Conservation (phyloP, 2,888 invertebrate genomes). For the Cabera pusaria region DNA sequence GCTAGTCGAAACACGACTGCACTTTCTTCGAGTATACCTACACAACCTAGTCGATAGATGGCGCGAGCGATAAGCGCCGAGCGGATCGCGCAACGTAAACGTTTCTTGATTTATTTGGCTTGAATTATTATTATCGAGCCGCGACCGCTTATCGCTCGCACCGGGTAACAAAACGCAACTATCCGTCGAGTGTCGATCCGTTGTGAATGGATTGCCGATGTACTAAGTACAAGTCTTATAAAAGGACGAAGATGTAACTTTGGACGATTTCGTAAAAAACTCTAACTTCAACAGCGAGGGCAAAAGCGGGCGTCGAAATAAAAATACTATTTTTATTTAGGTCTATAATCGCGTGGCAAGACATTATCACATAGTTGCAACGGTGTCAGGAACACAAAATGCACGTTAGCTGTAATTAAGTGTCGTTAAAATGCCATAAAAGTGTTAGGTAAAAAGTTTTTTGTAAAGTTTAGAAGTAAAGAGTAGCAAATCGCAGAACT, state of each 20-base stretch:
- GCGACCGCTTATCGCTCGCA: constrained; percentile 24
- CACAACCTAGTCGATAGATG: constrained; percentile 66
- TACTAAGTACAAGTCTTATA: constrained; percentile 81
- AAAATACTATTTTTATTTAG: constrained; percentile 48
- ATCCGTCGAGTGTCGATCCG: constrained; percentile 41
- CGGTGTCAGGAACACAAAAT: constrained; percentile 52
- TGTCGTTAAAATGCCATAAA: constrained; percentile 36
- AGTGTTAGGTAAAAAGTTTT: constrained; percentile 37
- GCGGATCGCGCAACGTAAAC: constrained; percentile 8
- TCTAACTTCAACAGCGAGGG: constrained; percentile 52
- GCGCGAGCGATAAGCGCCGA: constrained; percentile 52
- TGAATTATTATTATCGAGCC: neutral
- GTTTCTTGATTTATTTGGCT: constrained; percentile 19
- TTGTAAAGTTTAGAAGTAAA: constrained; percentile 32
- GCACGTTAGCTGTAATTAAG: constrained; percentile 49
- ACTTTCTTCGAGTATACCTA: constrained; percentile 54
- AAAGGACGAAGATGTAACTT: constrained; percentile 79
- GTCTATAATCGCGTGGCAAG: constrained; percentile 66
- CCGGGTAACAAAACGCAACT: constrained; percentile 20
- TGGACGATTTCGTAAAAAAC: constrained; percentile 72
- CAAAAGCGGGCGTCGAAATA: constrained; percentile 54
- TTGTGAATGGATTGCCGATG: constrained; percentile 55
- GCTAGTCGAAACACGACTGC: constrained; percentile 56
- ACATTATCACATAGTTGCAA: constrained; percentile 75
- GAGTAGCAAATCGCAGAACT: constrained; percentile 38